A percentile compares a stretch with the other conserved stretches of the same genome.
phyloP scores from a whole-genome alignment of 2,113 vertebrate species.

The Gambusia affinis region DNA sequence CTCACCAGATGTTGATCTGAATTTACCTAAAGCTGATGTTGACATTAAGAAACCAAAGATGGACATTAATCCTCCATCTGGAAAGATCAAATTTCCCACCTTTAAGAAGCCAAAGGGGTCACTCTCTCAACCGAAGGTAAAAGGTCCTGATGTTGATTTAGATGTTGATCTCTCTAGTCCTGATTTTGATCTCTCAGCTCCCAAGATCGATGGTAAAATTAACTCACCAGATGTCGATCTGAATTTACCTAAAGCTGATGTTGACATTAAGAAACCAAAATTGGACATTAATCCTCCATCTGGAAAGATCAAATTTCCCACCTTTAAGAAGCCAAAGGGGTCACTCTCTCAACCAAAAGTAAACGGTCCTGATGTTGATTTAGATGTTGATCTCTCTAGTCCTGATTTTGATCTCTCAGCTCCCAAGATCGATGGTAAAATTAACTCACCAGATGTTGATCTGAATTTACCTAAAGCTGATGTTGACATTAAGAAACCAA shows the following conservation, averaged over 20 bases:
- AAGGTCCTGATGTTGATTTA: slow-evolving; percentile 57
- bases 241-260: slow-evolving; percentile 61
- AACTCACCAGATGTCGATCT: slow-evolving; percentile 60
- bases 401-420: slow-evolving; percentile 59
- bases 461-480: slow-evolving; percentile 65
- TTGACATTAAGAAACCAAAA: slow-evolving; percentile 55
- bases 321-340: slow-evolving; percentile 65
- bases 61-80: slow-evolving; percentile 57
- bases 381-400: slow-evolving; percentile 52
- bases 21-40: slow-evolving; percentile 60
- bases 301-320: slow-evolving; percentile 69
- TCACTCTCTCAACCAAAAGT: slow-evolving; percentile 48
- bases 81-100: slow-evolving; percentile 66
- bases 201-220: slow-evolving; percentile 59
- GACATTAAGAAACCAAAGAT: slow-evolving; percentile 46
- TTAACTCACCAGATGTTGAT: slow-evolving; percentile 59
- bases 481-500: slow-evolving; percentile 50
- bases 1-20: slow-evolving; percentile 59
- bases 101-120: slow-evolving; percentile 66
- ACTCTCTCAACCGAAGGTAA: slow-evolving; percentile 46
- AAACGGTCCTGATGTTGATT: slow-evolving; percentile 54
- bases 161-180: slow-evolving; percentile 52
- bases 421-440: slow-evolving; percentile 57
- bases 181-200: slow-evolving; percentile 57
- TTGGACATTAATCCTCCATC: slow-evolving; percentile 53